Evolutionary conservation across 1,140 invertebrate species (phyloP).

Genomic region (Anastrepha obliqua): DNA sequence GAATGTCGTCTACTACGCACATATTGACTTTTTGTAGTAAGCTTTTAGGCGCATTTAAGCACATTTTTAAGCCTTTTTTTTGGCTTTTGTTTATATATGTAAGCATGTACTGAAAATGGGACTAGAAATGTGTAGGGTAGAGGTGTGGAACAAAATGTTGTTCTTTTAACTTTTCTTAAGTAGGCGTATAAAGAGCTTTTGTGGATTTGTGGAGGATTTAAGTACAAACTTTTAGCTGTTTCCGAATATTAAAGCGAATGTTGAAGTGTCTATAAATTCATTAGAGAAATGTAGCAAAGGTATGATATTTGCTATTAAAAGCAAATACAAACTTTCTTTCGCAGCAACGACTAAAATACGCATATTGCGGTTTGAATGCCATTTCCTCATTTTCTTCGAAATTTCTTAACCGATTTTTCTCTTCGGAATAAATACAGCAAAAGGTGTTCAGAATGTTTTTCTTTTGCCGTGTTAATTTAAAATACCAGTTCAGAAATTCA

Average conservation of each 20-base stretch:
- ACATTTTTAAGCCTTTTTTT: not conserved
- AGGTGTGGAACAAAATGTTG: not conserved
- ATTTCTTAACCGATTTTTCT: too few species aligned
- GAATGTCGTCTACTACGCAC: not conserved
- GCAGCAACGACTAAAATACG: too few species aligned
- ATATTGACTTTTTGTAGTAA: conserved; percentile 20
- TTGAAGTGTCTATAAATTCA: not conserved
- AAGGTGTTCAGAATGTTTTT: too few species aligned
- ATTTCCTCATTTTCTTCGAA: too few species aligned
- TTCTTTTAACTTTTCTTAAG: conserved; percentile 26
- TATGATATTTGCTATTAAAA: not conserved
- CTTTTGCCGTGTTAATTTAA: too few species aligned
- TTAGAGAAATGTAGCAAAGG: not conserved
- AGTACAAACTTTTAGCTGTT: conserved; percentile 10
- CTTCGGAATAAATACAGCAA: too few species aligned
- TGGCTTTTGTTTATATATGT: not conserved
- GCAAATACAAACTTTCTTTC: too few species aligned
- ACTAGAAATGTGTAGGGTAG: not conserved
- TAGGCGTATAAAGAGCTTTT: conserved; percentile 6
- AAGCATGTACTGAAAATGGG: too few species aligned
- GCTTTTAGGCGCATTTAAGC: conserved; percentile 37
- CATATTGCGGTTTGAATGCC: too few species aligned
- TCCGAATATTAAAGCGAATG: not conserved
- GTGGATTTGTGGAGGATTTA: conserved; percentile 19
- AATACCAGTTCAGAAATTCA: too few species aligned